Conservation (phyloP, 2,797 vertebrate species). For the Luscinia luscinia region DNA sequence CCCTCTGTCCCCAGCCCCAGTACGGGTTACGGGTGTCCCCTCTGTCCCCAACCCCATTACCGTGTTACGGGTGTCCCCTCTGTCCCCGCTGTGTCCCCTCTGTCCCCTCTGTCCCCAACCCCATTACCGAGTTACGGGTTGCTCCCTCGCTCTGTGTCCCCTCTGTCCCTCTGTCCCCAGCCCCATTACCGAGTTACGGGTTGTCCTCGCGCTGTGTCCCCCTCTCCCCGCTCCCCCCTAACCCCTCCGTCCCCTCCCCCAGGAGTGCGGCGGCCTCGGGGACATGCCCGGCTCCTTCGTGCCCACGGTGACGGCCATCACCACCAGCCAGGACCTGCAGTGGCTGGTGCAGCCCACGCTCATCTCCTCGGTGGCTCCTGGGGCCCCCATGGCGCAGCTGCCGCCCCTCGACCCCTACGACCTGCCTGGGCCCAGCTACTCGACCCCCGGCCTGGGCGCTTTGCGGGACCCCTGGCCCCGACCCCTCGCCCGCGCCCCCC, state of each 20-base stretch:
- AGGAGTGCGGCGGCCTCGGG: slow-evolving; percentile 94
- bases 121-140: too few species aligned
- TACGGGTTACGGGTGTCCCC: too few species aligned
- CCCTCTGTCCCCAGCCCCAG: too few species aligned
- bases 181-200: too few species aligned
- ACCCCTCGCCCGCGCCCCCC: slow-evolving; percentile 74
- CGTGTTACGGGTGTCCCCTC: too few species aligned
- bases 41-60: too few species aligned
- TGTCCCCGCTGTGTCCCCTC: too few species aligned
- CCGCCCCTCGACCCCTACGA: slow-evolving; percentile 87
- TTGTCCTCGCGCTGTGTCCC: not conserved
- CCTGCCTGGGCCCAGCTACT: slow-evolving; percentile 91
- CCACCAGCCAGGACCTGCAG: slow-evolving; percentile 97
- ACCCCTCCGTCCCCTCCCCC: not conserved
- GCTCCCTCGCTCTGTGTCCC: too few species aligned
- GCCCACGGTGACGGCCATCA: slow-evolving; percentile 97
- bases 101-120: too few species aligned
- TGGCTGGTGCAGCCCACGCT: slow-evolving; percentile 97
- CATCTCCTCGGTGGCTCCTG: slow-evolving; percentile 92
- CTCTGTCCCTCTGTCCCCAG: too few species aligned
- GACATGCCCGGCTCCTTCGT: slow-evolving; percentile 95
- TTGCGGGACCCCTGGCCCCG: slow-evolving; percentile 18
- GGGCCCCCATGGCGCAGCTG: slow-evolving; percentile 79
- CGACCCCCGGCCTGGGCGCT: slow-evolving; percentile 74
- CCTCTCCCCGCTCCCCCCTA: not conserved